Evolutionary conservation across 2,888 invertebrate species (phyloP).

Genomic region (Neoaliturus tenellus): DNA sequence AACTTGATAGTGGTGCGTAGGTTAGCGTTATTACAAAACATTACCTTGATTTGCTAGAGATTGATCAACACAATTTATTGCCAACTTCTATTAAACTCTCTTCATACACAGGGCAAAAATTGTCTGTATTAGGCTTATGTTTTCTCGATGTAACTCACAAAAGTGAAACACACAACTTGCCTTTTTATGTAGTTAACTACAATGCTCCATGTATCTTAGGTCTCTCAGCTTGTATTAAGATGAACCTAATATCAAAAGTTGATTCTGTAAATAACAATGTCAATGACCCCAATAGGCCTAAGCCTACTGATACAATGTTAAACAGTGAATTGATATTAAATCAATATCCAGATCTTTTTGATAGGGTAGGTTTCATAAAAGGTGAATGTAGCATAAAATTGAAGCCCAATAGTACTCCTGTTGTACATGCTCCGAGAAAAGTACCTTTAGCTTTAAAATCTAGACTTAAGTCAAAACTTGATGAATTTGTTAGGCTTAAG

Average conservation of each 20-base stretch:
- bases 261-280: background rate
- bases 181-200: background rate
- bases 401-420: background rate
- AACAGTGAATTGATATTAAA: background rate
- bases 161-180: background rate
- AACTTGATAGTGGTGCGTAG: background rate
- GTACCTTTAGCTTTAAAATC: conserved; percentile 19
- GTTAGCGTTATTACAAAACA: background rate
- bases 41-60: background rate
- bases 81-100: background rate
- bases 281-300: background rate
- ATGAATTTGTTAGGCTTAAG: conserved; percentile 17
- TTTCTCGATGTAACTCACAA: background rate
- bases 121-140: background rate
- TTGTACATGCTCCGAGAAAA: conserved; percentile 18
- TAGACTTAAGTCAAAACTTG: conserved; percentile 14
- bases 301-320: background rate
- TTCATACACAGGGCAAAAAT: background rate
- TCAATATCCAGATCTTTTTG: background rate
- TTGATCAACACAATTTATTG: background rate
- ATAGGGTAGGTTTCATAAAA: background rate
- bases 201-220: background rate
- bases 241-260: background rate
- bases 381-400: background rate
- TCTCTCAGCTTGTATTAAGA: background rate